A percentile compares a stretch with the other conserved stretches of the same genome.
Evolutionary conservation across 2,888 invertebrate species (phyloP).

Genomic region (Cheilosia vulpina): DNA sequence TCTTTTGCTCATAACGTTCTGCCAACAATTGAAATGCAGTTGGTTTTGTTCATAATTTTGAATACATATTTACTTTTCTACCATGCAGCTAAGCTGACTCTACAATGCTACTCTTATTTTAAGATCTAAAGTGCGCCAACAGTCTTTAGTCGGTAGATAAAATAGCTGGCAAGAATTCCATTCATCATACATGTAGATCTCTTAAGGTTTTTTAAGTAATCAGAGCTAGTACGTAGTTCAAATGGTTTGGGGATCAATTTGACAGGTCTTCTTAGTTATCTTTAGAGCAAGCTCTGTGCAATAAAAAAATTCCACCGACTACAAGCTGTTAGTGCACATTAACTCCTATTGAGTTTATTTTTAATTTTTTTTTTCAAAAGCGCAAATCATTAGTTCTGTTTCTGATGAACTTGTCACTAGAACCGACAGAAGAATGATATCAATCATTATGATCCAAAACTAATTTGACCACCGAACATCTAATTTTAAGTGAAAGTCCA

Average conservation of each 20-base stretch:
- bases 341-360: background rate
- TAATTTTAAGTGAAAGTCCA: background rate
- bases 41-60: background rate
- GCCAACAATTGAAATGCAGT: too few species aligned
- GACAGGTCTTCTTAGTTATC: too few species aligned
- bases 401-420: constrained; percentile 5
- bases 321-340: constrained; percentile 14
- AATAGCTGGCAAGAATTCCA: too few species aligned
- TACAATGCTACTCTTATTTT: background rate
- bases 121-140: background rate
- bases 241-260: too few species aligned
- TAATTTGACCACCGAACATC: too few species aligned
- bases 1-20: too few species aligned
- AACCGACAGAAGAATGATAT: constrained; percentile 5
- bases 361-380: background rate
- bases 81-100: background rate
- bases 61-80: background rate
- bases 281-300: too few species aligned
- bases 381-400: constrained; percentile 21
- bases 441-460: background rate
- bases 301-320: background rate
- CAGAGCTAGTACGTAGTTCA: too few species aligned
- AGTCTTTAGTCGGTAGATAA: background rate
- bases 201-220: too few species aligned
- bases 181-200: too few species aligned